Conservation (phyloP, 2,113 vertebrate genomes). For the Hippocampus mohnikei region DNA sequence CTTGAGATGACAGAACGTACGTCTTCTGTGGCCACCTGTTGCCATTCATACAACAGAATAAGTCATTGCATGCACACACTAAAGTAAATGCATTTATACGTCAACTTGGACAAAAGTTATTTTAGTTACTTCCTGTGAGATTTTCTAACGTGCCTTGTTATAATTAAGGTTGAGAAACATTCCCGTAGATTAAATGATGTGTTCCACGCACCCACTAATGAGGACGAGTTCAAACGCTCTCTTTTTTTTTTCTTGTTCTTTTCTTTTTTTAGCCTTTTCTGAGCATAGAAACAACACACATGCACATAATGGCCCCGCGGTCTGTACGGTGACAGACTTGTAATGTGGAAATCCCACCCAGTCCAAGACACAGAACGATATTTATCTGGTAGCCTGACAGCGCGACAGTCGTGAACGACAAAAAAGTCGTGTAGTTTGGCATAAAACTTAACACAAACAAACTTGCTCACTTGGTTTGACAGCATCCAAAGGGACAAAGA, state of each 20-base stretch:
- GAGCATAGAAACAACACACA: too few species aligned
- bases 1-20: background rate
- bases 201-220: background rate
- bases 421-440: too few species aligned
- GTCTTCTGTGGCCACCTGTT: background rate
- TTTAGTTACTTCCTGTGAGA: background rate
- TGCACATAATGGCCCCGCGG: too few species aligned
- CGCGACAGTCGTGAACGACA: too few species aligned
- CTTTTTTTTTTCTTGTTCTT: too few species aligned
- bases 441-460: background rate
- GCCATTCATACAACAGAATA: background rate
- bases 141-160: background rate
- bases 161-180: background rate
- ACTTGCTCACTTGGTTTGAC: conserved; percentile 87
- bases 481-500: conserved; percentile 85
- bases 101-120: background rate
- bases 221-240: too few species aligned
- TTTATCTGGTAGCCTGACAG: too few species aligned
- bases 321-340: too few species aligned
- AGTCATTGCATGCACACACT: background rate
- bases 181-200: background rate
- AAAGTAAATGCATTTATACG: background rate
- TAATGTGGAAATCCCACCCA: too few species aligned
- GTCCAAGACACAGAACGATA: too few species aligned
- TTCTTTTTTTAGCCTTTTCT: too few species aligned